phyloP scores from a whole-genome alignment of 1,140 invertebrate genomes.

The Kradibia gibbosae region DNA sequence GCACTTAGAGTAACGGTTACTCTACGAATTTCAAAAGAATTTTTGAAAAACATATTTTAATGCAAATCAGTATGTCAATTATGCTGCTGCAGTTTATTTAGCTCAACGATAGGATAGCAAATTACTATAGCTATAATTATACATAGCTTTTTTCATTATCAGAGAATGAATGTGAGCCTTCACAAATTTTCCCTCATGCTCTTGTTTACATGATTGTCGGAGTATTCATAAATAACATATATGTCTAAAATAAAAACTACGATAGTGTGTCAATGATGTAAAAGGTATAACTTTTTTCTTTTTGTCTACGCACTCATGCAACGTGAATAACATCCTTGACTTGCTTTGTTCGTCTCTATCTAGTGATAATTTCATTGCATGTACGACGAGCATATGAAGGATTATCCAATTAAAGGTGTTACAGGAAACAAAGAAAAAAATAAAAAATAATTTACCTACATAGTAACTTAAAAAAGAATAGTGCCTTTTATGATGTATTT shows the following conservation, averaged over 20 bases:
- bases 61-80: not conserved
- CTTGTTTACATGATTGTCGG: not conserved
- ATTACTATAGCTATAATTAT: not conserved
- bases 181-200: not conserved
- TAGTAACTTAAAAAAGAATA: too few species aligned
- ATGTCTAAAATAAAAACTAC: not conserved
- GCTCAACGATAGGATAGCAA: not conserved
- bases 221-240: constrained; percentile 19
- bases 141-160: not conserved
- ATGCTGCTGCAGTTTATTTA: not conserved
- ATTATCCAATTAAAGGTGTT: not conserved
- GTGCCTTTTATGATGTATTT: too few species aligned
- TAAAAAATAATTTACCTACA: too few species aligned
- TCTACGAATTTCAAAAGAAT: not conserved
- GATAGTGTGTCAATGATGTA: not conserved
- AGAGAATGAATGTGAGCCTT: not conserved
- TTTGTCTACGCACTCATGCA: not conserved
- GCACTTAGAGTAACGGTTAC: too few species aligned
- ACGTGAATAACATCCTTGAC: constrained; percentile 20
- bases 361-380: not conserved
- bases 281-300: not conserved
- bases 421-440: not conserved
- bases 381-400: not conserved
- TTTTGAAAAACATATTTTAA: not conserved
- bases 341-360: not conserved